Evolutionary conservation across 2,113 vertebrate species (phyloP).

Genomic region (Grantiella picta): DNA sequence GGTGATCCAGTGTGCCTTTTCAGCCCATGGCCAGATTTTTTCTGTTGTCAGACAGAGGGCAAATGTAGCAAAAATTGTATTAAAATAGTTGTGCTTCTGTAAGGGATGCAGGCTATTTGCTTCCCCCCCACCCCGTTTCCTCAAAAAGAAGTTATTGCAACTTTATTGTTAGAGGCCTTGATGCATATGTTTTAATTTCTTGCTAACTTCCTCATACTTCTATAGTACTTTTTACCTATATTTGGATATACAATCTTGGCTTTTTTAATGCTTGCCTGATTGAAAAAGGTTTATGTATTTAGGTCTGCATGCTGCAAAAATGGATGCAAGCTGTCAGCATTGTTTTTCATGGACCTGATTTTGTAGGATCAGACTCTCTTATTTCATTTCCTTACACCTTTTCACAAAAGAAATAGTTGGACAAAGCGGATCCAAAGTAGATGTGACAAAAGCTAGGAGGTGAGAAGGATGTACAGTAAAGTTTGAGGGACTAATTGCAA

Average conservation of each 20-base stretch:
- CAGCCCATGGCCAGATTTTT: background rate
- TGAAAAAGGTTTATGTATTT: background rate
- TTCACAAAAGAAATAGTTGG: background rate
- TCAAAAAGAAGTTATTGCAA: slow-evolving; percentile 8
- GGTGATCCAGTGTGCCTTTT: background rate
- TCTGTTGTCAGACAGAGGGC: background rate
- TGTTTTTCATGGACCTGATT: background rate
- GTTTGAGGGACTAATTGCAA: background rate
- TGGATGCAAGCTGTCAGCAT: background rate
- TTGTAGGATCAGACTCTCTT: background rate
- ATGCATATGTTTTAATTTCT: background rate
- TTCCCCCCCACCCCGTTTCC: background rate
- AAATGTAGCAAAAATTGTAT: background rate
- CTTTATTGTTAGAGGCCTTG: slow-evolving; percentile 10
- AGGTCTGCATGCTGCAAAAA: background rate
- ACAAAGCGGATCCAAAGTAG: background rate
- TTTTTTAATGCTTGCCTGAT: background rate
- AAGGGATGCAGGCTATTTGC: background rate
- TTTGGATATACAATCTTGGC: background rate
- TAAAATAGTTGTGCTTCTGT: background rate
- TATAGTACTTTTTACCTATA: background rate
- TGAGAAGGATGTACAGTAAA: background rate
- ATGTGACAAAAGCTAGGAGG: background rate
- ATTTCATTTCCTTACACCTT: slow-evolving; percentile 5
- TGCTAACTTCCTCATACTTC: background rate